These are phyloP conservation scores for Mythimna pallens DNA, from an alignment of 2,888 invertebrate species.

Conservation along the genomic window DNA sequence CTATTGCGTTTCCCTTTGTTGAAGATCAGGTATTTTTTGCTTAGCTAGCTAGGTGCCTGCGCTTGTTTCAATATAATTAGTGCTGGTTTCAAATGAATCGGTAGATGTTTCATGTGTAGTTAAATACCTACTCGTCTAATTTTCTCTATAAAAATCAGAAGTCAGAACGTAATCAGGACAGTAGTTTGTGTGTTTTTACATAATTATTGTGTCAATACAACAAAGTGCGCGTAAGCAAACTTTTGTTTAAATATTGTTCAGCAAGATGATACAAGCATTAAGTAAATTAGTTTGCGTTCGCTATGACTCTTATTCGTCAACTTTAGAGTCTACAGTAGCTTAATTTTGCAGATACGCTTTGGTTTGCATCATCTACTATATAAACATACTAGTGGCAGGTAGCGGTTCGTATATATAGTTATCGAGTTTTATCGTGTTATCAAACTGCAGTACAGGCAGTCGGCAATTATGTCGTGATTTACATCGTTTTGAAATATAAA, in stretches of 20 bases:
- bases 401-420: slow-evolving; percentile 29
- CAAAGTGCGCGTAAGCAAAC: slow-evolving; percentile 23
- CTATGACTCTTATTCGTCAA: slow-evolving; percentile 5
- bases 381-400: slow-evolving; percentile 38
- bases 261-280: slow-evolving; percentile 13
- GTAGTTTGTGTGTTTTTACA: slow-evolving; percentile 22
- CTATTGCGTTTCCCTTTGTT: slow-evolving; percentile 28
- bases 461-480: slow-evolving; percentile 57
- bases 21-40: slow-evolving; percentile 20
- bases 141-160: slow-evolving; percentile 1
- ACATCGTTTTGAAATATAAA: slow-evolving; percentile 31
- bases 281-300: background rate
- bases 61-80: slow-evolving; percentile 1
- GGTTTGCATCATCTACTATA: slow-evolving; percentile 25
- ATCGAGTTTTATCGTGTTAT: slow-evolving; percentile 54
- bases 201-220: slow-evolving; percentile 36
- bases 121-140: slow-evolving; percentile 1
- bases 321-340: slow-evolving; percentile 31
- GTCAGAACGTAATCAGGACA: slow-evolving; percentile 4
- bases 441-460: slow-evolving; percentile 42
- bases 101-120: background rate
- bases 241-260: slow-evolving; percentile 22
- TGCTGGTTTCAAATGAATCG: background rate
- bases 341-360: background rate
- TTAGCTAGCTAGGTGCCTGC: background rate